Evolutionary conservation across 2,888 invertebrate genomes (phyloP), one percentile per base, ranked within the genome.

Genomic region (Bombylius major): DNA sequence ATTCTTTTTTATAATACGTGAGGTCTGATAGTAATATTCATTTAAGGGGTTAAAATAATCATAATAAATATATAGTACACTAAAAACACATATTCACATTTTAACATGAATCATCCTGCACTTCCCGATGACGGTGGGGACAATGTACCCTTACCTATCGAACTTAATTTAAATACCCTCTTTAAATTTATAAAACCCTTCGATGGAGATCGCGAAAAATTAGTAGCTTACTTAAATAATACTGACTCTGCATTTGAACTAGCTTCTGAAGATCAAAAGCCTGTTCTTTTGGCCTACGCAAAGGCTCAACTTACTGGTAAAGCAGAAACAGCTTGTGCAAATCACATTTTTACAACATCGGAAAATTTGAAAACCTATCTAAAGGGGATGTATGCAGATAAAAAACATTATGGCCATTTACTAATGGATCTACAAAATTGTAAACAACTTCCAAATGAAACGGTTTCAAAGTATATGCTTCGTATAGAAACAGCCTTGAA

Each of bases 351-450:
- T 23, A 23, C 23, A 23, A 23, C 23, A 23, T 23, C 2, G 23
- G 23, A 23, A 23, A 3, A 23, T 23, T 23, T 23, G 6, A 23
- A 44, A 32, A 32, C 45, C 23, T 23, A 23, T 23, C 23, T 23
- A 23, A 23, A 23, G 23, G 9, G 33, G 13, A 47, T 56, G 45
- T 56, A 56, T 45, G 14, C 51, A 9, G 53, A 56, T 36, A 52
- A 53, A 44, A 56, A 49, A 50, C 53, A 50, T 31, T 36, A 56
- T 39, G 50, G 45, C 5, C 56, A 56, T 47, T 6, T 56, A 9
- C 42, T 56, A 5, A 34, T 56, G 34, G 56, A 53, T 46, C 31
- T 56, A 23, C 51, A 47, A 12, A 48, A 39, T 13, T 56, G 53
- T 49, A 53, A 50, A 47, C 56, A 56, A 50, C 13, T 34, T 6